Base-by-base conservation (phyloP, 30 jellyfish, hydroid and myxozoan species). In the Turritopsis dohrnii region DNA sequence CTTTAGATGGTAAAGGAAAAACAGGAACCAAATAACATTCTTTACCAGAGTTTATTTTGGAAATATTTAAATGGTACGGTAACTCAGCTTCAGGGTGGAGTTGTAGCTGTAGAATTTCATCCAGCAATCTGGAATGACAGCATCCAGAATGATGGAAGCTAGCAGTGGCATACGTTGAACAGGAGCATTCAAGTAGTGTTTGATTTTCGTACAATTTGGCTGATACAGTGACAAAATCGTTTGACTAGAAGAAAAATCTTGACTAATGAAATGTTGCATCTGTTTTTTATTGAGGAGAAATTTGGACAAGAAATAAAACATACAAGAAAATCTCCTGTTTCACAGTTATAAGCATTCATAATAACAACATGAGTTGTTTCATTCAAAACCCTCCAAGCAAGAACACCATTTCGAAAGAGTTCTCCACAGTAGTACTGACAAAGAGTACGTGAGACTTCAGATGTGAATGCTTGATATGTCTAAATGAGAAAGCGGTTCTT, bases 401-500 rank as follows among this genome's bases (percentile, higher is more conserved):
- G n/a, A n/a, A n/a, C n/a, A n/a, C n/a, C n/a, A 28, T 52, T 52
- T 23, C 83, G 29, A 52, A 75, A 75, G 21, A 75, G 60, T 75
- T 75, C 83, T 22, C 66, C 60, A 28, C 83, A 75, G 28, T 23
- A 75, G 60, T 75, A 75, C 60, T 75, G 66, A 75, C 28, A 75
- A 27, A 75, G 60, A 52, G 66, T n/a, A n/a, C n/a, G n/a, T n/a
- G n/a, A n/a, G n/a, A n/a, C n/a, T n/a, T n/a, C n/a, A n/a, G n/a
- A n/a, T n/a, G n/a, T n/a, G n/a, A n/a, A n/a, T n/a, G n/a, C n/a
- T n/a, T n/a, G n/a, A n/a, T n/a, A n/a, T n/a, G n/a, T n/a, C n/a
- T n/a, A n/a, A n/a, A n/a, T n/a, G n/a, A n/a, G n/a, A n/a, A n/a
- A n/a, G n/a, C n/a, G n/a, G n/a, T n/a, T n/a, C n/a, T n/a, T n/a